Base-by-base conservation (phyloP, 1,140 invertebrate species). In the Meloidogyne exigua region DNA sequence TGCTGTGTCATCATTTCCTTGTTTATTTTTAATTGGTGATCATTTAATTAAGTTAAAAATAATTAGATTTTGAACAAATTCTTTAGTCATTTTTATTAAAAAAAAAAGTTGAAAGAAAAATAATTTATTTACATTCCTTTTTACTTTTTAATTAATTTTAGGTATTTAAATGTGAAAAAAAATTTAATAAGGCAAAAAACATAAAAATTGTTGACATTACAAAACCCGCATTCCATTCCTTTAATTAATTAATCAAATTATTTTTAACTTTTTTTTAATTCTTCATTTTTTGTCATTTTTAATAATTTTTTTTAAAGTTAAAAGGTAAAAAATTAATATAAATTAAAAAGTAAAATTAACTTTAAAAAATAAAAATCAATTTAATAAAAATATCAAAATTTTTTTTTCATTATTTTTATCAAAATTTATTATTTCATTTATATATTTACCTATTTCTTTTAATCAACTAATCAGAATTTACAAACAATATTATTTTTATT, bases 181-280 rank as follows among this genome's bases (percentile, higher is more conserved):
- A 57, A n/a, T 57, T n/a, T 18, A 57, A 57, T 10, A 39, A 39
- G 9, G 44, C 13, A 18, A 57, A 57, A 57, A 57, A 57, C 49
- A 57, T n/a, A 57, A n/a, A 57, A 57, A n/a, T 57, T 57, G 18
- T 57, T 57, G 49, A n/a, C 49, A 57, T n/a, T n/a, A 57, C 49
- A 57, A 57, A 39, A 57, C 49, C 49, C 49, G 49, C 49, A 57
- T 57, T 57, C 49, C 49, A 57, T 57, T 57, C 15, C 49, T 9
- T 57, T 57, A 57, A 49, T n/a, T 57, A 57, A 57, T 57, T n/a
- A 57, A 49, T 49, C 44, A 49, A 49, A 57, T n/a, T n/a, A 18
- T n/a, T 57, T 57, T 57, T 57, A 3, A 3, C 5, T 18, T 3
- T 49, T 57, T n/a, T n/a, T 57, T 57, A n/a, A 57, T 57, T 18